Base-by-base conservation (phyloP, 2,888 invertebrate species). In the Pteria penguin region DNA sequence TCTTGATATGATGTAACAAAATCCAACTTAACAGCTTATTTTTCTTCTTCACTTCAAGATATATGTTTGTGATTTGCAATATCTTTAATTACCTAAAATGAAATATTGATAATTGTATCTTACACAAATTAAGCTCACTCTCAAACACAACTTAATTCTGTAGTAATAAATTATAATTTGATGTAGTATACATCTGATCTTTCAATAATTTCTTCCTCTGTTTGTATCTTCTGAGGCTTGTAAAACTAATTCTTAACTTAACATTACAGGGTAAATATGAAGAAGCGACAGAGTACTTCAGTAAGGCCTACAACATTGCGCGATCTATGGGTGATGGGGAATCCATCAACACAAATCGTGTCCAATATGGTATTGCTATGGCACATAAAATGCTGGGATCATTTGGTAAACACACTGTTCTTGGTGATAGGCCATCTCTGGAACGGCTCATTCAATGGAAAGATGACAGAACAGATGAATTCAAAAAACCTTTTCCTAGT, bases 281-380 rank as follows among this genome's bases (percentile, higher is more conserved):
- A 27, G 89, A 91, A 76, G 92, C 92, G 1, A 87, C 89, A 8
- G 89, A 90, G 63, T 90, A 90, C 82, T 92, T 92, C 87, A 90
- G 88, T 84, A 91, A 91, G 78, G 90, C 91, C 4, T 92, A 92
- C 86, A 91, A 90, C 81, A 86, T 91, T 29, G 87, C 91, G 4
- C 82, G 91, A 29, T 86, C 91, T 26, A 79, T 90, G 83, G 87
- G 86, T 31, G 90, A 91, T 73, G 75, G 76, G 18, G 82, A 83
- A 4, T 83, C 90, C 24, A 89, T 91, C 71, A 89, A 87, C 70
- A 84, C 87, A 5, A 90, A 91, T 70, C 81, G 91, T 14, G 91
- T 91, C 26, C 89, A 91, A 75, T 91, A 86, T 70, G 91, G 91
- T 52, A 88, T 91, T 2, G 86, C 91, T 1, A 86, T 88, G 81